Conservation (phyloP, 2,113 vertebrate species). For the Helogale parvula region DNA sequence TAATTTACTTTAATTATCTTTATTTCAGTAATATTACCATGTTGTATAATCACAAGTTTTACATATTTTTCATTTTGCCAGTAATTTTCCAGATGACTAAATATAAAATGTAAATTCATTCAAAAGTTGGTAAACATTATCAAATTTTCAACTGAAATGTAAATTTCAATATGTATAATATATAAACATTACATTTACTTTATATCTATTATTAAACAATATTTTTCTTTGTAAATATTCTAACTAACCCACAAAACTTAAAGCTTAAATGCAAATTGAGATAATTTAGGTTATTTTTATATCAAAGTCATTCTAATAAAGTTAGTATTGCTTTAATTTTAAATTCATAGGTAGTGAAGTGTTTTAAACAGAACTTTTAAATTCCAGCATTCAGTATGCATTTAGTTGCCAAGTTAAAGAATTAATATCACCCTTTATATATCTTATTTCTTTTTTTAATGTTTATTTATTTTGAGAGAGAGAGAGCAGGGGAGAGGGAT, state of each 20-base stretch:
- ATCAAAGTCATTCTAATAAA: background rate
- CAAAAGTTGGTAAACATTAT: background rate
- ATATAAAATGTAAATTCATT: slow-evolving; percentile 36
- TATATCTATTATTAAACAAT: background rate
- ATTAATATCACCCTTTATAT: background rate
- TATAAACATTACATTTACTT: background rate
- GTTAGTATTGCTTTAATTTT: background rate
- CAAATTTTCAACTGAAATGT: background rate
- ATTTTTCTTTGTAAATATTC: background rate
- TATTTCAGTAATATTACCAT: background rate
- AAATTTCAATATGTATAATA: background rate
- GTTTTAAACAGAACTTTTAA: background rate
- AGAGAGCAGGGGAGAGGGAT: too few relatives aligned
- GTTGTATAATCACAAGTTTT: background rate
- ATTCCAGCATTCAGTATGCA: background rate
- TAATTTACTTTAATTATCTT: background rate
- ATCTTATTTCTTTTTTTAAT: background rate
- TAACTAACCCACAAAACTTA: background rate
- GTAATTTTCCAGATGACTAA: background rate
- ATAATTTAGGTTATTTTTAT: background rate
- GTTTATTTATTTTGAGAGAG: too few relatives aligned
- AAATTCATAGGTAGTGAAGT: background rate
- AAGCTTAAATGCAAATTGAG: background rate
- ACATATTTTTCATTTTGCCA: background rate
- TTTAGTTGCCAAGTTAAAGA: background rate